These are phyloP conservation scores for Callipepla californica DNA, from an alignment of 2,113 vertebrate genomes.

Conservation along the genomic window DNA sequence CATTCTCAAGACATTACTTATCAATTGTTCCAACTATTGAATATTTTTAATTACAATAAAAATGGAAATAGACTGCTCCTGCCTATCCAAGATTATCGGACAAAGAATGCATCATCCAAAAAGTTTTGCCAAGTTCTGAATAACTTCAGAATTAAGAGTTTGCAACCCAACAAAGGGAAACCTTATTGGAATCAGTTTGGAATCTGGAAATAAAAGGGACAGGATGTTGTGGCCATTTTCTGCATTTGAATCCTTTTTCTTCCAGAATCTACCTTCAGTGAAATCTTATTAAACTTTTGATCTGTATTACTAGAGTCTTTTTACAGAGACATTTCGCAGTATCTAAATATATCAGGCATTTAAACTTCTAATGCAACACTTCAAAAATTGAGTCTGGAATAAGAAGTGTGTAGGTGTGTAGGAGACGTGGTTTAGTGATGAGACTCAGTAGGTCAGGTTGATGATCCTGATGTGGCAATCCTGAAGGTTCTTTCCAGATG, in stretches of 20 bases:
- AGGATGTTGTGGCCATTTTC: background rate
- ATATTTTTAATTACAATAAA: background rate
- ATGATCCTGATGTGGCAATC: background rate
- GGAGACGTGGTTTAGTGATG: background rate
- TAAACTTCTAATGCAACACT: background rate
- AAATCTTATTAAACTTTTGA: background rate
- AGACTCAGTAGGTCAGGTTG: background rate
- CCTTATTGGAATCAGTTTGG: background rate
- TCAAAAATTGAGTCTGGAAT: background rate
- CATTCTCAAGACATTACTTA: background rate
- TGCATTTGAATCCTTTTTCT: background rate
- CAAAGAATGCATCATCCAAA: background rate
- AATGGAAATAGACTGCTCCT: background rate
- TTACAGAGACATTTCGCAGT: background rate
- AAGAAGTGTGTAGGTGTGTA: background rate
- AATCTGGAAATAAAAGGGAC: background rate
- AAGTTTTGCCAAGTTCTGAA: background rate
- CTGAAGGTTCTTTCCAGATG: background rate
- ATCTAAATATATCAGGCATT: background rate
- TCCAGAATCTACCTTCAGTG: background rate
- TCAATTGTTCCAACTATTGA: background rate
- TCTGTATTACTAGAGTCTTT: background rate
- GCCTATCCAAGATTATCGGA: background rate
- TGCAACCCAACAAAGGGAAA: background rate
- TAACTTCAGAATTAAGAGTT: background rate